Base-by-base conservation (phyloP, 2,888 invertebrate genomes). In the Catocala nupta region DNA sequence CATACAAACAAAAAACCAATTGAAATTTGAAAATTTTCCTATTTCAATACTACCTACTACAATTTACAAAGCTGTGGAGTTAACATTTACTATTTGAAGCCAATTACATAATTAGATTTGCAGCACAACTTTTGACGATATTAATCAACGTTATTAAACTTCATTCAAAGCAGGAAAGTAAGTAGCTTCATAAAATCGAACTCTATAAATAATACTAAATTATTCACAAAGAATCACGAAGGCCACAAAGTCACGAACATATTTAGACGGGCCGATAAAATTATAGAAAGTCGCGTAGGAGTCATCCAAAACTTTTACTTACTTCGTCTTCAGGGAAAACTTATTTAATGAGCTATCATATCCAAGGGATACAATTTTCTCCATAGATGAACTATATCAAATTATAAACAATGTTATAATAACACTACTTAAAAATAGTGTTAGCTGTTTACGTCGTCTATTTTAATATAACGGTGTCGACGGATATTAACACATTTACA, bases 191-290 rank as follows among this genome's bases (percentile, higher is more conserved):
- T 25, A 47, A 42, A 39, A 6, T 45, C 34, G 36, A 25, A 39
- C 16, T 52, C 16, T 45, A 42, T 52, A 48, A 53, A 53, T 49
- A 54, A 54, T 54, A 34, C 9, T 42, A 54, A 59, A 54, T 59
- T 59, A 49, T 48, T 59, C 34, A 49, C n/a, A 34, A 43, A 16
- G 59, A 43, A 59, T 45, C 34, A 42, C 48, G 48, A 54, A 53
- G 43, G 43, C 34, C 11, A 25, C 5, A 54, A 54, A 59, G 49
- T 49, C 54, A 34, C 12, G 48, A 59, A 49, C 33, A 16, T n/a
- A 48, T 52, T 47, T 13, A 2, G 25, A 25, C 47, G 25, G 13
- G n/a, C 12, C 39, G 33, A 25, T 13, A 50, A 52, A 59, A n/a
- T 39, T n/a, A 47, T 45, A 16, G 8, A 9, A 51, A 50, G 34